These are phyloP conservation scores for Drosophila meridiana DNA, from an alignment of 2,888 invertebrate genomes.

Conservation along the genomic window DNA sequence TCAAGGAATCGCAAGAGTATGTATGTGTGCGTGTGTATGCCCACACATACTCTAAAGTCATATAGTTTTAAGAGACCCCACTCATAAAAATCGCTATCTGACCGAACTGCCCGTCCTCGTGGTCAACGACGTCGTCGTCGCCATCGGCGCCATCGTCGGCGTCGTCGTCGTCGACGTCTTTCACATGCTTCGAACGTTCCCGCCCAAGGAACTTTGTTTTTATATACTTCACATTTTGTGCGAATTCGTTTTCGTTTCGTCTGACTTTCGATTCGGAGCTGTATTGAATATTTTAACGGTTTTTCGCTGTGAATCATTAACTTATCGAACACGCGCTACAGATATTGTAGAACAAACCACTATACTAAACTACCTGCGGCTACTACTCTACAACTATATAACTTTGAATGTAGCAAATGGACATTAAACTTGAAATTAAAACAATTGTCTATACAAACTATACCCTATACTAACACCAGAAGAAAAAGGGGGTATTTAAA, in stretches of 20 bases:
- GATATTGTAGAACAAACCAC: slow-evolving; percentile 22
- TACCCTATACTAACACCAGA: not conserved
- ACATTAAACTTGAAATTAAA: slow-evolving; percentile 32
- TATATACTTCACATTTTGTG: slow-evolving; percentile 42
- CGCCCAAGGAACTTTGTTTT: slow-evolving; percentile 46
- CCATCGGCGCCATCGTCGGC: slow-evolving; percentile 9
- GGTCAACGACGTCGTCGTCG: slow-evolving; percentile 9
- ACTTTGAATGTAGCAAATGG: slow-evolving; percentile 14
- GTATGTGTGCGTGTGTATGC: not conserved
- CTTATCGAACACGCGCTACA: slow-evolving; percentile 52
- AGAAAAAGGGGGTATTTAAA: not conserved
- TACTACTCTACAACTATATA: not conserved
- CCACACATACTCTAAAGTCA: not conserved
- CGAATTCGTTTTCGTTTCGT: slow-evolving; percentile 52
- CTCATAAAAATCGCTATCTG: slow-evolving; percentile 38
- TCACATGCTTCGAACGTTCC: slow-evolving; percentile 38
- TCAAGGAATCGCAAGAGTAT: slow-evolving; percentile 41
- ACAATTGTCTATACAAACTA: slow-evolving; percentile 28
- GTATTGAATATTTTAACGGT: slow-evolving; percentile 41
- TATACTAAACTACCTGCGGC: not conserved
- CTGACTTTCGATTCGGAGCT: slow-evolving; percentile 50
- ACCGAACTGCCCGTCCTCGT: slow-evolving; percentile 18
- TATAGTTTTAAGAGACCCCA: slow-evolving; percentile 24
- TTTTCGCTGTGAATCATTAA: slow-evolving; percentile 35
- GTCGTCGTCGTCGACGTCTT: slow-evolving; percentile 22